Evolutionary conservation across 2,113 vertebrate species (phyloP).

Genomic region (Castor canadensis): DNA sequence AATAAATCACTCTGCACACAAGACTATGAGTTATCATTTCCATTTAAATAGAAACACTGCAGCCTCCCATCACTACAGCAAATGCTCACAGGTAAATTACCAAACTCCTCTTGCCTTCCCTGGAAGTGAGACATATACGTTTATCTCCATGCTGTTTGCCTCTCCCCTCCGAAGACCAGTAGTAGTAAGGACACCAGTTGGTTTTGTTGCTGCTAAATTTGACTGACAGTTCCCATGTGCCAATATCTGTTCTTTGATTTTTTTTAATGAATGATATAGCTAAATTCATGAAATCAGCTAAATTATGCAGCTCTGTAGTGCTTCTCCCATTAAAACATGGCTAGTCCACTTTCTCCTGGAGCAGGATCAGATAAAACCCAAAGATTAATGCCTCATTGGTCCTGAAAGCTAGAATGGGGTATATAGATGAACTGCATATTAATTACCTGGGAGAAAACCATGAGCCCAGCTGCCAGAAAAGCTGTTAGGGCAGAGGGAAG

Average conservation of each 20-base stretch:
- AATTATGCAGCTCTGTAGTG: not conserved
- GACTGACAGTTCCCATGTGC: not conserved
- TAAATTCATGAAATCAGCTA: not conserved
- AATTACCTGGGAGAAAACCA: not conserved
- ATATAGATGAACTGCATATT: not conserved
- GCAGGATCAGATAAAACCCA: not conserved
- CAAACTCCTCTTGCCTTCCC: not conserved
- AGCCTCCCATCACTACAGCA: not conserved
- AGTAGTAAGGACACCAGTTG: not conserved
- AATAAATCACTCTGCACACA: slow-evolving; percentile 56
- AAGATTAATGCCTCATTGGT: not conserved
- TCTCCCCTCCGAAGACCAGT: not conserved
- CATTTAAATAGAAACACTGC: slow-evolving; percentile 57
- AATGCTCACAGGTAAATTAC: slow-evolving; percentile 29
- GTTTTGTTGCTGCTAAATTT: not conserved
- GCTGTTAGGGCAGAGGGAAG: not conserved
- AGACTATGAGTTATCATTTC: slow-evolving; percentile 48
- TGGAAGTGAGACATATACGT: not conserved
- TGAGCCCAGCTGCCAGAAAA: not conserved
- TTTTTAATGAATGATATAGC: not conserved
- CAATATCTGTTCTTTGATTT: not conserved
- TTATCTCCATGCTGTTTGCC: not conserved
- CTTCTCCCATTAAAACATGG: not conserved
- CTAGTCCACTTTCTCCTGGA: not conserved
- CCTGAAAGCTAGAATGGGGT: not conserved